Conservation (phyloP, 2,888 invertebrate genomes). For the Xanthorhoe designata region DNA sequence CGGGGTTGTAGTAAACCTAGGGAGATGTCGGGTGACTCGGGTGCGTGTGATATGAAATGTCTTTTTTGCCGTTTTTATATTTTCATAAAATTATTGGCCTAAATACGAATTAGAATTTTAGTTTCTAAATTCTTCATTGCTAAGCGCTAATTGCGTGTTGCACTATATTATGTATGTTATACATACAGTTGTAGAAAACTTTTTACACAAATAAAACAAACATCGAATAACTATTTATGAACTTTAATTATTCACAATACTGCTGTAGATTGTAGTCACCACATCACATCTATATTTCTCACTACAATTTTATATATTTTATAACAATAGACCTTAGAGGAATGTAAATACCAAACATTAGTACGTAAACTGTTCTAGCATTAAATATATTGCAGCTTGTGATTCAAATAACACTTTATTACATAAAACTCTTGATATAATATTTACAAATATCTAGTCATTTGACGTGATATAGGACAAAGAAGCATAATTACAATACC, state of each 20-base stretch:
- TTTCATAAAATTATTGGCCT: no score
- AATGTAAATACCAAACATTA: constrained; percentile 51
- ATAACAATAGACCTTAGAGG: constrained; percentile 50
- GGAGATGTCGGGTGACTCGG: no score
- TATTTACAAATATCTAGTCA: constrained; percentile 41
- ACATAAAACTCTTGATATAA: constrained; percentile 39
- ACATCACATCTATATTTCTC: constrained; percentile 38
- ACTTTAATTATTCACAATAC: constrained; percentile 71
- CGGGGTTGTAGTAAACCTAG: no score
- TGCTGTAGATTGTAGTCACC: constrained; percentile 55
- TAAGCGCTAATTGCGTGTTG: no score
- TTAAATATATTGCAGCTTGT: constrained; percentile 36
- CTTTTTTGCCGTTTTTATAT: no score
- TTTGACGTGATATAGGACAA: constrained; percentile 25
- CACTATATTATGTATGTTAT: no score
- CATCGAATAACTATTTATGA: constrained; percentile 49
- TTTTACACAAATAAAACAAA: constrained; percentile 29
- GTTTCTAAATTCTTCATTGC: no score
- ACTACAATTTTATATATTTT: constrained; percentile 39
- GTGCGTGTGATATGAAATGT: no score
- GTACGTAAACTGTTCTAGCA: constrained; percentile 25
- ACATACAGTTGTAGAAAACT: no score
- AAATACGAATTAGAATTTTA: no score
- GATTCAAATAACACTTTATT: constrained; percentile 41
- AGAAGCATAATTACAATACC: constrained; percentile 33